A percentile compares a stretch with the other conserved stretches of the same genome.
These are phyloP conservation scores for Theropithecus gelada DNA, from an alignment of 2,113 vertebrate species.

Conservation along the genomic window DNA sequence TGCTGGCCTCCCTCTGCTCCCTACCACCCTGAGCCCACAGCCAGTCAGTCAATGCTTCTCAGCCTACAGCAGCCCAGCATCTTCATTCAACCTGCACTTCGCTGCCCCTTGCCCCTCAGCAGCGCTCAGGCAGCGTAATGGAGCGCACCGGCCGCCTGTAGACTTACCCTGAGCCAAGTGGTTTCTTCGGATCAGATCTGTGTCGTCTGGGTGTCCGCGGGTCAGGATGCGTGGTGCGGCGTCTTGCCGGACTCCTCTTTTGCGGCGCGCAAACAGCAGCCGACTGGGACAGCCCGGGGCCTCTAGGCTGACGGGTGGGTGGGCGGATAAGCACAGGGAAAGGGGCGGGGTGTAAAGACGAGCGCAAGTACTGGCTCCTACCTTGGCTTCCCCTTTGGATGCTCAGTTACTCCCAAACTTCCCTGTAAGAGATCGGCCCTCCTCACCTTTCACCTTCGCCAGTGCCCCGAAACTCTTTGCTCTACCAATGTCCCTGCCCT, in stretches of 20 bases:
- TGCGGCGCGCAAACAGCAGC: not conserved
- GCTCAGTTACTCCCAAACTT: constrained; percentile 65
- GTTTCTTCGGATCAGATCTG: constrained; percentile 13
- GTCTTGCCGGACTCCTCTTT: not conserved
- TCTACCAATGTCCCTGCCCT: not conserved
- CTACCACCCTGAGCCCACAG: constrained; percentile 18
- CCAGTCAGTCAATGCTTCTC: not conserved
- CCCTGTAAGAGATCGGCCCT: not conserved
- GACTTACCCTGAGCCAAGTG: constrained; percentile 66
- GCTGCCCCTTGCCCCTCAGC: not conserved
- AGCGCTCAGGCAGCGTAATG: not conserved
- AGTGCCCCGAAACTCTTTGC: constrained; percentile 60
- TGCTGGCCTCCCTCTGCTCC: constrained; percentile 53
- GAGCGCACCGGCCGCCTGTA: not conserved
- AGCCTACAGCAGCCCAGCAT: not conserved
- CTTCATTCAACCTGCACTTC: not conserved
- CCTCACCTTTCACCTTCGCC: constrained; percentile 36
- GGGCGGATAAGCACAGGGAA: constrained; percentile 1
- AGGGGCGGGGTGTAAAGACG: constrained; percentile 16
- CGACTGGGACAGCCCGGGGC: constrained; percentile 56
- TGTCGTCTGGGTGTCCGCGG: constrained; percentile 4
- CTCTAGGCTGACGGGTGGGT: constrained; percentile 3
- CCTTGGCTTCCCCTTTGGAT: not conserved
- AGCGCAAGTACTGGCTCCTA: not conserved
- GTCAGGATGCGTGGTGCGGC: not conserved